Percentiles rank a stretch among this genome's conserved stretches.
Evolutionary conservation across 2,797 vertebrate species (phyloP).

Genomic region (Hydrocynus forskahlii): DNA sequence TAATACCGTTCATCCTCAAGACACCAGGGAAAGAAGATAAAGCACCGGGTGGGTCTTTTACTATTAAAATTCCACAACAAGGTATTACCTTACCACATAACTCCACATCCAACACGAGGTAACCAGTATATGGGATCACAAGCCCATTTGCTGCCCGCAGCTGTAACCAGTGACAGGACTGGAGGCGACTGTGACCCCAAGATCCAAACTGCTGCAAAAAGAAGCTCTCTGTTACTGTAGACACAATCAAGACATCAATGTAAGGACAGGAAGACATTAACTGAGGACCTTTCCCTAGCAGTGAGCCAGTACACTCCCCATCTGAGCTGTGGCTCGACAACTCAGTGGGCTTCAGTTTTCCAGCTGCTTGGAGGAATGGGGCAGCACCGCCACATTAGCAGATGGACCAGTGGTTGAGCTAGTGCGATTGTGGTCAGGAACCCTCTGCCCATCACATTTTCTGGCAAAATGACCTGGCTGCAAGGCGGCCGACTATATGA

Average conservation of each 20-base stretch:
- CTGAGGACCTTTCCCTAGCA: not conserved
- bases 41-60: not conserved
- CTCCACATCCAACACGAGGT: not conserved
- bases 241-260: too few relatives aligned
- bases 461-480: too few relatives aligned
- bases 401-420: not conserved
- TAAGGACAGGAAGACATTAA: constrained; percentile 38
- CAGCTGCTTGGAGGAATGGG: too few relatives aligned
- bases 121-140: not conserved
- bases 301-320: not conserved
- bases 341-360: constrained; percentile 21
- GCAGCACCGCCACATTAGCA: not conserved
- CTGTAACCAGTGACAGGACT: not conserved
- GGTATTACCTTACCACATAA: not conserved
- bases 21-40: not conserved
- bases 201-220: constrained; percentile 8
- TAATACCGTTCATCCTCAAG: not conserved
- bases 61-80: not conserved
- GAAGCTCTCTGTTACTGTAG: constrained; percentile 18
- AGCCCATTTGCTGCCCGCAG: not conserved
- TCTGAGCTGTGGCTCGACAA: constrained; percentile 26
- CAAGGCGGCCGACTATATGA: too few relatives aligned
- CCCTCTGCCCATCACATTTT: too few relatives aligned
- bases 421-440: too few relatives aligned
- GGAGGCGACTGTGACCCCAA: not conserved